These are phyloP conservation scores for Agapornis canus DNA, from an alignment of 2,797 vertebrate species.

Conservation along the genomic window DNA sequence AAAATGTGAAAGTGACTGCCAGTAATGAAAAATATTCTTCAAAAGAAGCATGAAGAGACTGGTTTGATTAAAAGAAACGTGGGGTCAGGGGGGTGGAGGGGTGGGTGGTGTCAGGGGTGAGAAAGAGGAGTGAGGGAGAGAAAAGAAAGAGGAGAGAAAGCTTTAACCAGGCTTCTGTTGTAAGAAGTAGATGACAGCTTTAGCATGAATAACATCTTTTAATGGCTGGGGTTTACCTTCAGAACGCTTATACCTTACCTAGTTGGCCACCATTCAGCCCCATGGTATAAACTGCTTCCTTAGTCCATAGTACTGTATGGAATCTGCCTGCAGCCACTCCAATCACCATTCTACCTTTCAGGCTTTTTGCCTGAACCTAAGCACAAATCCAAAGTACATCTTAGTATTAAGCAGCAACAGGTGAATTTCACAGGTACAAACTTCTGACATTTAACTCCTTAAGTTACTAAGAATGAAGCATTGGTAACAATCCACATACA, in stretches of 20 bases:
- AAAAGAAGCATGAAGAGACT: background rate
- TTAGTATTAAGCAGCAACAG: conserved; percentile 30
- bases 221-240: background rate
- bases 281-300: conserved; percentile 93
- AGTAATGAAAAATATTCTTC: background rate
- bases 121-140: background rate
- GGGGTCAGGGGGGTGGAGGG: background rate
- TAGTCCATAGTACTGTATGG: conserved; percentile 96
- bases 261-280: conserved; percentile 97
- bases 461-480: background rate
- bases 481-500: background rate
- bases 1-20: background rate
- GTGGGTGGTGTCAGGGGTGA: too few species aligned
- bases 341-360: conserved; percentile 90
- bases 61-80: background rate
- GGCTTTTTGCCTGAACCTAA: conserved; percentile 91
- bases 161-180: background rate
- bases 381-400: conserved; percentile 45
- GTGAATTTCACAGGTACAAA: conserved; percentile 8
- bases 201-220: background rate
- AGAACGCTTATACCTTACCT: conserved; percentile 78
- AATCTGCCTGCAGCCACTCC: conserved; percentile 96
- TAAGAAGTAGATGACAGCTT: background rate
- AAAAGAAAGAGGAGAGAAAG: background rate
- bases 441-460: background rate